Evolutionary conservation across 2,888 invertebrate species (phyloP).

Genomic region (Penaeus monodon): DNA sequence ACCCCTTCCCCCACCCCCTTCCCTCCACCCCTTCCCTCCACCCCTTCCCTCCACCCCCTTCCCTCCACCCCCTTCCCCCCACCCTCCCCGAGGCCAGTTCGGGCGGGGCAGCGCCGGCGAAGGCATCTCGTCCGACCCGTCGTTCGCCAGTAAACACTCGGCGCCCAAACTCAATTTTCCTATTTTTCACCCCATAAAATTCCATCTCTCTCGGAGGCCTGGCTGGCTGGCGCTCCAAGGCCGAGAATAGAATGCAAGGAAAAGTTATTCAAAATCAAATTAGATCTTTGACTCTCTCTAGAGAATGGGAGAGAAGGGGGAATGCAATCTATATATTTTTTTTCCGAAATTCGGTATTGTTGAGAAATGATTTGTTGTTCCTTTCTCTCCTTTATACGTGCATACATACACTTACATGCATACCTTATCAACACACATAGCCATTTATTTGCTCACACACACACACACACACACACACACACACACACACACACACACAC

Average conservation of each 20-base stretch:
- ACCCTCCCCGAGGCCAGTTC: neutral
- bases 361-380: too few relatives aligned
- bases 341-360: neutral
- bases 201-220: conserved; percentile 3
- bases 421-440: too few relatives aligned
- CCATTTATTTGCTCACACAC: too few relatives aligned
- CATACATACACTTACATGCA: too few relatives aligned
- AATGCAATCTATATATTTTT: conserved; percentile 2
- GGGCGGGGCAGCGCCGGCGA: neutral
- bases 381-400: too few relatives aligned
- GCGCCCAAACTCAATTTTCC: conserved; percentile 36
- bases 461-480: too few relatives aligned
- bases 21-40: neutral
- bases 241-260: conserved; percentile 31
- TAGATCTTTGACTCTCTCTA: conserved; percentile 32
- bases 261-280: conserved; percentile 45
- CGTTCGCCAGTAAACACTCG: conserved; percentile 22
- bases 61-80: too few relatives aligned
- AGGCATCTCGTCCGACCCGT: neutral
- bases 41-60: neutral
- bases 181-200: conserved; percentile 47
- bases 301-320: conserved; percentile 18
- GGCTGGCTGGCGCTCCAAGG: conserved; percentile 10
- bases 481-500: too few relatives aligned
- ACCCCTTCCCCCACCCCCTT: neutral